phyloP scores from a whole-genome alignment of 2,113 vertebrate genomes.

The Corythornis vintsioides region DNA sequence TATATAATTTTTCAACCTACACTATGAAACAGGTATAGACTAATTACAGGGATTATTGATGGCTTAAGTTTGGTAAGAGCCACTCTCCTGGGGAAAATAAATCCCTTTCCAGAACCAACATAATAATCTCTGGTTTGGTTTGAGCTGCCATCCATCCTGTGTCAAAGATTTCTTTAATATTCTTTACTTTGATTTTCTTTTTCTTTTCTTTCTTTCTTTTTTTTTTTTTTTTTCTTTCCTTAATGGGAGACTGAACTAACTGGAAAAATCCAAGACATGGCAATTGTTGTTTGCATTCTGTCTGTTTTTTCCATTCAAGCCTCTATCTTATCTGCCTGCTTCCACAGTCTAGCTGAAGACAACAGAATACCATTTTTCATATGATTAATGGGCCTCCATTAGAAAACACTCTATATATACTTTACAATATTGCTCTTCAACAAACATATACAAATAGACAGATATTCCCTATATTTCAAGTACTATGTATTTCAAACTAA shows the following conservation, averaged over 20 bases:
- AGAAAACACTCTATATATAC: background rate
- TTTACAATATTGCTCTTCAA: background rate
- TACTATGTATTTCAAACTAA: background rate
- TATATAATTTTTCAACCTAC: constrained; percentile 23
- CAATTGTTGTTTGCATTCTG: background rate
- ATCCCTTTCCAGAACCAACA: background rate
- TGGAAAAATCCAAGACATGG: background rate
- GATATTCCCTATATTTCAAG: background rate
- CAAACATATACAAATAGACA: background rate
- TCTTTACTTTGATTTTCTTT: background rate
- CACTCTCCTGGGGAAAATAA: constrained; percentile 23
- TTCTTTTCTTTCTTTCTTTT: background rate
- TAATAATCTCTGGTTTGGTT: constrained; percentile 6
- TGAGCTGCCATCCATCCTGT: background rate
- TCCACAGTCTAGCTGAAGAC: background rate
- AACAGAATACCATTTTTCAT: background rate
- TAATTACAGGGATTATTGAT: constrained; percentile 48
- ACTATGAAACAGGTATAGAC: constrained; percentile 28
- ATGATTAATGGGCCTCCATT: background rate
- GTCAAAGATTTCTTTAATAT: background rate
- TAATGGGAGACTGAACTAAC: background rate
- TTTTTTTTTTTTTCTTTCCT: background rate
- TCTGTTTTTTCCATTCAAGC: background rate
- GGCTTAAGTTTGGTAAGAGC: background rate
- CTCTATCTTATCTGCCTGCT: background rate